Evolutionary conservation across 2,888 invertebrate species (phyloP), one percentile per base, ranked within the genome.

Genomic region (Poecilobothrus nobilitatus): DNA sequence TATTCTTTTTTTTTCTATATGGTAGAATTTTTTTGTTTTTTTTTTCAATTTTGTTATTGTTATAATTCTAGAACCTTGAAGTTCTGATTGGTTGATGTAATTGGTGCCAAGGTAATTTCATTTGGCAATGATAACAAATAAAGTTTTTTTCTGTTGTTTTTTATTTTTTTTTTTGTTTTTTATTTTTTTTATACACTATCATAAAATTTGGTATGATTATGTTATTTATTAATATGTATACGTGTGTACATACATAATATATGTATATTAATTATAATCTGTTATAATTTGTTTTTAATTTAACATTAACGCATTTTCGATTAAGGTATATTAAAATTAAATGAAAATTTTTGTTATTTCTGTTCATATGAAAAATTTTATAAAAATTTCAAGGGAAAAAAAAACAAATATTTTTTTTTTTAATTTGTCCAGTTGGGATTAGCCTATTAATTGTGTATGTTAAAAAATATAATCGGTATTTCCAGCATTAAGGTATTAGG

Each of bases 11-110:
- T 41, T 41, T 41, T 12, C 9, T 41, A 41, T 15, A 41, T 41
- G 41, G 41, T 5, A 41, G 41, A 41, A 12, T 12, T 41, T 53
- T 53, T 18, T 53, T 53, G 7, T 53, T 53, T 53, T 18, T n/a
- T 53, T 53, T 53, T 53, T 53, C 7, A 6, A 53, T 53, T 18
- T 53, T 53, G 53, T 53, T 53, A 12, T 53, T 53, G 18, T 53
- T 53, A 53, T 53, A 5, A 53, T 53, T 53, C 53, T 53, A 53
- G 18, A 53, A 53, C 53, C 53, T 53, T 53, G 53, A 53, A 53
- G 53, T 53, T 53, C 53, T 53, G 53, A 53, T 53, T 53, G 53
- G 53, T 53, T 53, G 53, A 53, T 53, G 53, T 53, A 53, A 53
- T 53, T 53, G 53, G 53, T 53, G 53, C 53, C 53, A 53, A 53